Conservation (phyloP, 2,888 invertebrate species). For the Julus scanicus region DNA sequence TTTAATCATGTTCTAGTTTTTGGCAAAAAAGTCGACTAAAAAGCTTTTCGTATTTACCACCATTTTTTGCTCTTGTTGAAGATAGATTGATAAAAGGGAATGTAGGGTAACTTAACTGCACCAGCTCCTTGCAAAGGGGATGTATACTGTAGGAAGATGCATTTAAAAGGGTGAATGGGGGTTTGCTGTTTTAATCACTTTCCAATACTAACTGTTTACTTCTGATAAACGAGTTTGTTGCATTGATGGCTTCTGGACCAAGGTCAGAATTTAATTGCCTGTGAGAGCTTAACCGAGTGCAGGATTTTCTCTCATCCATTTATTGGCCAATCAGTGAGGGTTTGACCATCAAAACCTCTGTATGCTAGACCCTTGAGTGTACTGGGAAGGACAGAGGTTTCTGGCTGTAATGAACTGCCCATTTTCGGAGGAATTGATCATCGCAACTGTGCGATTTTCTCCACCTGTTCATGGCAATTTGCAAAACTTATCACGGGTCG, state of each 20-base stretch:
- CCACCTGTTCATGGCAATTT: constrained; percentile 2
- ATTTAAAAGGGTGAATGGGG: not conserved
- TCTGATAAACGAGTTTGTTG: constrained; percentile 1
- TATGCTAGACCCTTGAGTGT: not conserved
- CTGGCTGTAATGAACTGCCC: not conserved
- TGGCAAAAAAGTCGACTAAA: no score
- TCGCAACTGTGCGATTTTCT: constrained; percentile 24
- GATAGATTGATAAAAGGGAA: not conserved
- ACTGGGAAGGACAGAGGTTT: not conserved
- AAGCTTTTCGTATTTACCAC: no score
- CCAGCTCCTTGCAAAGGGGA: not conserved
- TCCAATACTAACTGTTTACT: constrained; percentile 33
- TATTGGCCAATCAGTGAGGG: constrained; percentile 24
- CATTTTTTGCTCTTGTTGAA: no score
- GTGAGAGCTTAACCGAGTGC: not conserved
- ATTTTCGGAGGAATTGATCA: constrained; percentile 20
- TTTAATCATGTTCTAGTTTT: no score
- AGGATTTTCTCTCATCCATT: not conserved
- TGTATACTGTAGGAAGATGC: not conserved
- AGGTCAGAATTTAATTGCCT: constrained; percentile 8
- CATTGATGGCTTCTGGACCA: constrained; percentile 26
- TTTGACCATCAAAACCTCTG: not conserved
- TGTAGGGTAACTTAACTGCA: no score
- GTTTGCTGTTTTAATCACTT: constrained; percentile 6
- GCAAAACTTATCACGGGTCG: not conserved